These are phyloP conservation scores for Epirrhoe alternata DNA, from an alignment of 2,888 invertebrate genomes.

Conservation along the genomic window DNA sequence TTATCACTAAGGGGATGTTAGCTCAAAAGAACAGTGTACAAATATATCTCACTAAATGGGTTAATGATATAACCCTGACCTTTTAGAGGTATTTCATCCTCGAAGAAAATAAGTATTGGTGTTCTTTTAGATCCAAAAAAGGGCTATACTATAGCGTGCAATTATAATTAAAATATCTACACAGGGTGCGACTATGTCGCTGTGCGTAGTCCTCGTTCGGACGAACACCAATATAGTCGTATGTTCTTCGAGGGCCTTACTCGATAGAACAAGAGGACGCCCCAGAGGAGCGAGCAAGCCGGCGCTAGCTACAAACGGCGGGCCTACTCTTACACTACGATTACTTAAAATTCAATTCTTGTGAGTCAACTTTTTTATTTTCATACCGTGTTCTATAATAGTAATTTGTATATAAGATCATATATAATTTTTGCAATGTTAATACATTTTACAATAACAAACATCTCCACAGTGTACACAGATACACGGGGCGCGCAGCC, in stretches of 20 bases:
- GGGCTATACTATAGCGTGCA: constrained; percentile 37
- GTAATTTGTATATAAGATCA: constrained; percentile 84
- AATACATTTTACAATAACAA: constrained; percentile 85
- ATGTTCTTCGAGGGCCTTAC: constrained; percentile 38
- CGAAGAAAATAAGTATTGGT: constrained; percentile 41
- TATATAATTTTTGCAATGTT: constrained; percentile 85
- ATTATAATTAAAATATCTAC: constrained; percentile 38
- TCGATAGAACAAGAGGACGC: constrained; percentile 29
- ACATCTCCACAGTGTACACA: constrained; percentile 82
- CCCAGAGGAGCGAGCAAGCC: constrained; percentile 45
- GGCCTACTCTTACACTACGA: constrained; percentile 68
- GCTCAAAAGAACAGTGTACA: constrained; percentile 59
- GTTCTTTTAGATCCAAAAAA: constrained; percentile 33
- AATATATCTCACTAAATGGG: constrained; percentile 40
- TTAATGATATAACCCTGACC: constrained; percentile 32
- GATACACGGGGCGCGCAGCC: constrained; percentile 59
- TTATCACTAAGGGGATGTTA: constrained; percentile 62
- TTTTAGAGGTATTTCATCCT: constrained; percentile 34
- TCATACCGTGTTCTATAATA: constrained; percentile 85
- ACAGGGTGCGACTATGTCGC: constrained; percentile 39
- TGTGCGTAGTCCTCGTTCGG: constrained; percentile 31
- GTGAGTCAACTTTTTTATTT: constrained; percentile 84
- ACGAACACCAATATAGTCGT: constrained; percentile 40
- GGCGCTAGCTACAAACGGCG: constrained; percentile 54
- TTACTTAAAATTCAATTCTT: constrained; percentile 81